These are phyloP conservation scores for Oryzias melastigma DNA, from an alignment of 2,113 vertebrate species.

Conservation along the genomic window DNA sequence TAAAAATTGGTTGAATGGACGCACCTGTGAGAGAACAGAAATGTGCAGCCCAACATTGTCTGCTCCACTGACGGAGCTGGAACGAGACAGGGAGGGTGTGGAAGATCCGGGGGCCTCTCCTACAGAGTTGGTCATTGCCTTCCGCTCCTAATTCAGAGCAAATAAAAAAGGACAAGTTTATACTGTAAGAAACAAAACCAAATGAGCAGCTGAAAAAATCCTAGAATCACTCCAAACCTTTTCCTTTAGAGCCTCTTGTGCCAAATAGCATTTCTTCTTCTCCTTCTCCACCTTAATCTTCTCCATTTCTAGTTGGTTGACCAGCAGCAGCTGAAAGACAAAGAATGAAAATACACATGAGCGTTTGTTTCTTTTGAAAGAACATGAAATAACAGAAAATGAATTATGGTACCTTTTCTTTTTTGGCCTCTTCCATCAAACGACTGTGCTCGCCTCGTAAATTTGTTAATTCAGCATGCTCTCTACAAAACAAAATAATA, in stretches of 20 bases:
- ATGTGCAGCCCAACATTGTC: slow-evolving; percentile 87
- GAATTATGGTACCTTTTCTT: slow-evolving; percentile 87
- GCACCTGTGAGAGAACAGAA: slow-evolving; percentile 88
- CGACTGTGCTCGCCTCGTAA: slow-evolving; percentile 87
- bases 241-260: slow-evolving; percentile 91
- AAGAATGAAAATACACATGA: slow-evolving; percentile 4
- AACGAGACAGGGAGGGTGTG: slow-evolving; percentile 90
- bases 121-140: slow-evolving; percentile 68
- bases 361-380: background rate
- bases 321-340: slow-evolving; percentile 78
- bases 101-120: slow-evolving; percentile 83
- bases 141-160: slow-evolving; percentile 81
- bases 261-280: slow-evolving; percentile 90
- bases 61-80: slow-evolving; percentile 90
- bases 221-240: slow-evolving; percentile 78
- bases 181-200: background rate
- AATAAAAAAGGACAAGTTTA: background rate
- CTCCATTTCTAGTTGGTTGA: slow-evolving; percentile 96
- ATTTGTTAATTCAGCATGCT: slow-evolving; percentile 89
- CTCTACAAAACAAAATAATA: slow-evolving; percentile 67
- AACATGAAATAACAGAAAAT: background rate
- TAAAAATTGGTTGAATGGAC: background rate
- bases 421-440: slow-evolving; percentile 87
- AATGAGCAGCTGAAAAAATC: background rate
- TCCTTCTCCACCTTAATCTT: slow-evolving; percentile 98